Base-by-base conservation (phyloP, 2,888 invertebrate species). In the Eueremaeus valkanovi region DNA sequence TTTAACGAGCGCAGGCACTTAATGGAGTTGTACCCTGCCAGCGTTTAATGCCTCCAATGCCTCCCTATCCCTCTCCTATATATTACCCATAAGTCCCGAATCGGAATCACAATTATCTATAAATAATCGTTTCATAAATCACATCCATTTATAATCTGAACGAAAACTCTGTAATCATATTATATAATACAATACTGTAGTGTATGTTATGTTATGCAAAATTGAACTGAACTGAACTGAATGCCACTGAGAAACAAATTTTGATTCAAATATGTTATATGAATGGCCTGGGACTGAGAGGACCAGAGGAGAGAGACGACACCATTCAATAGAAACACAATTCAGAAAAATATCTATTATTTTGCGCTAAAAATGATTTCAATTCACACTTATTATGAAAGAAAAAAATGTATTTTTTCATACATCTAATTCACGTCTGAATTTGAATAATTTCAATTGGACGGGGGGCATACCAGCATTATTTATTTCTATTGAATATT, bases 171-270 rank as follows among this genome's bases (percentile, higher is more conserved):
- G 18, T 2, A n/a, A 3, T 68, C n/a, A n/a, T n/a, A n/a, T n/a
- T n/a, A n/a, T n/a, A n/a, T n/a, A n/a, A n/a, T n/a, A n/a, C n/a
- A n/a, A n/a, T n/a, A n/a, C n/a, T n/a, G 21, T 36, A 40, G 36
- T 68, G 21, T n/a, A n/a, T 13, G 40, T 40, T 40, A 68, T 42
- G 42, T 68, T 68, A 68, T 68, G 68, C 68, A 68, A 68, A 68
- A 40, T 68, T 68, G 40, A 68, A 68, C n/a, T n/a, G n/a, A n/a
- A n/a, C n/a, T n/a, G n/a, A n/a, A n/a, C 42, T 36, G 24, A 42
- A 68, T 31, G 31, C 21, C 31, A 68, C 36, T 40, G 68, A 40
- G n/a, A 40, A 33, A 18, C 40, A 68, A 24, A 68, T 33, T 63
- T 13, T 33, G 68, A 68, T 68, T 68, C 8, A 29, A 68, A 68